These are phyloP conservation scores for Phalloptychus januarius DNA, from an alignment of 2,797 vertebrate genomes.

Conservation along the genomic window DNA sequence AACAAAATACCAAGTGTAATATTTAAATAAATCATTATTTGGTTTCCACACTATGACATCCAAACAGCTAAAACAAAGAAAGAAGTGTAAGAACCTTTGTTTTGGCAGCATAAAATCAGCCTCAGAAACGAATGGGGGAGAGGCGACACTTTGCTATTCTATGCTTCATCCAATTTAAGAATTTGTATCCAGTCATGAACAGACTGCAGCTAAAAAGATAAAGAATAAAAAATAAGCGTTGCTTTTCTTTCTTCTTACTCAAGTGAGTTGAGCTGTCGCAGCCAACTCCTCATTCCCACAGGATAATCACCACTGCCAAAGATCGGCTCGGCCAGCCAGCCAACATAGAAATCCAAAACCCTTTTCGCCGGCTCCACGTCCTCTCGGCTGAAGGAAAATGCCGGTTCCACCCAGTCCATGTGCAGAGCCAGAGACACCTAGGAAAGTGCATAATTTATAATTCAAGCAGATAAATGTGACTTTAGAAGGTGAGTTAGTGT, in stretches of 20 bases:
- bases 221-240: background rate
- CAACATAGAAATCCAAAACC: conserved; percentile 89
- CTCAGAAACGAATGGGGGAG: background rate
- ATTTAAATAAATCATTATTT: background rate
- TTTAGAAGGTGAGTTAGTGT: background rate
- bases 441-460: background rate
- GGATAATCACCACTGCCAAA: conserved; percentile 95
- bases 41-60: background rate
- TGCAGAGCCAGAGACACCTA: conserved; percentile 91
- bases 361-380: conserved; percentile 89
- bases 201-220: background rate
- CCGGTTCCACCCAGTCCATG: conserved; percentile 95
- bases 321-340: conserved; percentile 94
- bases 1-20: background rate
- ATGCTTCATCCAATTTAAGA: background rate
- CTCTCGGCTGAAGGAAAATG: conserved; percentile 88
- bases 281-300: conserved; percentile 89
- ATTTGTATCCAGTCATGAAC: background rate
- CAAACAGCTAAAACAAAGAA: background rate
- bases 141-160: background rate
- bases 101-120: background rate
- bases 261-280: conserved; percentile 82
- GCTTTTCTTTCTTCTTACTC: conserved; percentile 62
- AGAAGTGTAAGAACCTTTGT: background rate
- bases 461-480: background rate